Conservation (phyloP, 2,888 invertebrate species). For the Cheilosia scutellata region DNA sequence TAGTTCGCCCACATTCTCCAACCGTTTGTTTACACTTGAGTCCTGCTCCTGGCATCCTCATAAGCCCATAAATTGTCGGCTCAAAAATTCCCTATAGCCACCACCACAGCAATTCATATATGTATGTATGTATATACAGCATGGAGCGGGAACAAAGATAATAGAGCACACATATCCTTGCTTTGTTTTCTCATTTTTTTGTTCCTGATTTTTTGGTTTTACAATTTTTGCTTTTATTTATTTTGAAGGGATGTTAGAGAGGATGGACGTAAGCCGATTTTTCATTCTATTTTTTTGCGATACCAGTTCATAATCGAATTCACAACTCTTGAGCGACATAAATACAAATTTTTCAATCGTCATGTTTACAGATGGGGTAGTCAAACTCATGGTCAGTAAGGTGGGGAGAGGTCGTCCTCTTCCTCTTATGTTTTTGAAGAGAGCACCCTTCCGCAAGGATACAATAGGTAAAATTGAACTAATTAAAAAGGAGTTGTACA, state of each 20-base stretch:
- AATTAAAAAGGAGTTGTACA: slow-evolving; percentile 67
- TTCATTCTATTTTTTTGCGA: slow-evolving; percentile 1
- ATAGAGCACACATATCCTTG: slow-evolving; percentile 53
- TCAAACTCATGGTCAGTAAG: background rate
- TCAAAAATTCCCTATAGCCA: slow-evolving; percentile 26
- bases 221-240: slow-evolving; percentile 5
- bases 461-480: slow-evolving; percentile 70
- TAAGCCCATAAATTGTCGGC: slow-evolving; percentile 59
- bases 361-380: slow-evolving; percentile 41
- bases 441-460: slow-evolving; percentile 17
- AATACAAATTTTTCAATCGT: slow-evolving; percentile 66
- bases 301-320: slow-evolving; percentile 40
- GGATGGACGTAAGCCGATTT: slow-evolving; percentile 42
- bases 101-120: slow-evolving; percentile 2
- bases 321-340: slow-evolving; percentile 33
- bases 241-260: slow-evolving; percentile 13
- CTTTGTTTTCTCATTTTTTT: slow-evolving; percentile 46
- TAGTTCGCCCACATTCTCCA: slow-evolving; percentile 18
- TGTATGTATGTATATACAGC: background rate
- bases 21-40: slow-evolving; percentile 63
- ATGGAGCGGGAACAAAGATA: slow-evolving; percentile 41
- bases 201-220: slow-evolving; percentile 45
- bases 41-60: slow-evolving; percentile 23
- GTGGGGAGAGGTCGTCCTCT: too few relatives aligned
- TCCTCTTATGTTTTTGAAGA: slow-evolving; percentile 2